Evolutionary conservation across 2,797 vertebrate species (phyloP).

Genomic region (Nannoperca obscura): DNA sequence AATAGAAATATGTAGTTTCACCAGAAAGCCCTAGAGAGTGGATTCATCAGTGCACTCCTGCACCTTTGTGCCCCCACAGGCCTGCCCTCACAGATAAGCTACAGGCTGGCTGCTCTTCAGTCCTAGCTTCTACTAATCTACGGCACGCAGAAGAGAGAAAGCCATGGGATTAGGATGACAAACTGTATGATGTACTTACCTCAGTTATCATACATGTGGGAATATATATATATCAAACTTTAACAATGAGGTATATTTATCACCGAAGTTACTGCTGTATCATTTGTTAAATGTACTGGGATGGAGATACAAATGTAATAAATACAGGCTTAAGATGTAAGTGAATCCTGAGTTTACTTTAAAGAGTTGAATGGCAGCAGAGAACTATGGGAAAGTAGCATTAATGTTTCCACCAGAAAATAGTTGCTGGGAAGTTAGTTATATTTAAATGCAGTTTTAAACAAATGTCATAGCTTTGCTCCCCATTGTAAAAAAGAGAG

Average conservation of each 20-base stretch:
- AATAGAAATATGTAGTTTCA: constrained; percentile 29
- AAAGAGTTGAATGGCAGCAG: constrained; percentile 20
- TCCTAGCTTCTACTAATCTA: constrained; percentile 61
- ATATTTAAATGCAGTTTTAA: constrained; percentile 60
- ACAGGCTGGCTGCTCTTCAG: constrained; percentile 47
- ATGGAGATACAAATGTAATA: background rate
- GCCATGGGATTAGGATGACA: constrained; percentile 56
- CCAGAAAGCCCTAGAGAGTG: constrained; percentile 19
- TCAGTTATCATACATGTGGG: constrained; percentile 22
- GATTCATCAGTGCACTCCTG: constrained; percentile 13
- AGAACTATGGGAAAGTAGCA: constrained; percentile 23
- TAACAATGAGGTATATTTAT: constrained; percentile 11
- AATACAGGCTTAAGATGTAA: background rate
- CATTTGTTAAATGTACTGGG: background rate
- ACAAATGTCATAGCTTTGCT: constrained; percentile 65
- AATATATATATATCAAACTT: constrained; percentile 20
- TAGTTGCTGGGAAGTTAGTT: constrained; percentile 25
- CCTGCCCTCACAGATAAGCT: constrained; percentile 46
- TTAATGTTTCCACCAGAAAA: constrained; percentile 62
- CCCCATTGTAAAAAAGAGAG: constrained; percentile 58
- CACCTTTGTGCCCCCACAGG: constrained; percentile 29
- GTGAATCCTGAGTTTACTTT: constrained; percentile 6
- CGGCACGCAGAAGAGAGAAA: constrained; percentile 25
- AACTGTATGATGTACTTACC: constrained; percentile 37
- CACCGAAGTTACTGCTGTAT: background rate